phyloP scores from a whole-genome alignment of 2,888 invertebrate genomes.

The Ophraella communa region DNA sequence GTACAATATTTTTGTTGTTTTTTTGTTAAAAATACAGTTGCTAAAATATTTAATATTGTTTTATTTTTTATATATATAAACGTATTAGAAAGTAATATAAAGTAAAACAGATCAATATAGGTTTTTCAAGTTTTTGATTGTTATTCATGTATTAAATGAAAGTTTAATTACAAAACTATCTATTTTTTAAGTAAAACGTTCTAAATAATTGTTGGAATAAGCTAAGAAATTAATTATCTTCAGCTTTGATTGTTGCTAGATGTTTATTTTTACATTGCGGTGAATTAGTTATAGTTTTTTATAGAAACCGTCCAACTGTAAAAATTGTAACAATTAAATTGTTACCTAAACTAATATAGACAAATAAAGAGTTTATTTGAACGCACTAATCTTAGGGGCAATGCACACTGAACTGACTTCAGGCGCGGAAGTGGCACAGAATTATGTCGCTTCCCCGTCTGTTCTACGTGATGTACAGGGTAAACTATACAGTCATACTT shows the following conservation, averaged over 20 bases:
- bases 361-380: too few relatives aligned
- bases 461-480: too few relatives aligned
- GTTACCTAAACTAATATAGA: too few relatives aligned
- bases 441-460: too few relatives aligned
- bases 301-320: background rate
- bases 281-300: background rate
- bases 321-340: background rate
- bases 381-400: too few relatives aligned
- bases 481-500: too few relatives aligned
- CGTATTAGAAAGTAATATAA: too few relatives aligned
- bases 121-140: background rate
- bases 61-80: background rate
- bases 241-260: background rate
- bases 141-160: slow-evolving; percentile 13
- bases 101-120: too few relatives aligned
- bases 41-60: slow-evolving; percentile 1
- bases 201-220: background rate
- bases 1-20: slow-evolving; percentile 20
- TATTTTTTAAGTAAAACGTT: background rate
- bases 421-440: too few relatives aligned
- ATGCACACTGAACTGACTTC: too few relatives aligned
- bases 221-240: background rate
- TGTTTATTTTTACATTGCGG: background rate
- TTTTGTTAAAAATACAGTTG: slow-evolving; percentile 26
- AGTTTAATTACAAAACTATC: background rate